Evolutionary conservation across 2,113 vertebrate genomes (phyloP).

Genomic region (Thoracochromis brauschi): DNA sequence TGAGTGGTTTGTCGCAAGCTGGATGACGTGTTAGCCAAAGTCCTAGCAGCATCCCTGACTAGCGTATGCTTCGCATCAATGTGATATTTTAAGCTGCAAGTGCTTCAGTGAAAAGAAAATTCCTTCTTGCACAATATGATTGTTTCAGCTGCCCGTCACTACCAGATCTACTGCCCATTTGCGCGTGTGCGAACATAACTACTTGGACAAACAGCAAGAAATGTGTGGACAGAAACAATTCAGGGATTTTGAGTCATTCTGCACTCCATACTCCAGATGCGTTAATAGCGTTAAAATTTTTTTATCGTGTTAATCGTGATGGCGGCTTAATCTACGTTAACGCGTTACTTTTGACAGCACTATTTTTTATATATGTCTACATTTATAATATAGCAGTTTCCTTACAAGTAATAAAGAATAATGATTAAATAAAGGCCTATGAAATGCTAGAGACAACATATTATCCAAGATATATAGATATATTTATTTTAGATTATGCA

Average conservation of each 20-base stretch:
- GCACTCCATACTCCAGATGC: neutral
- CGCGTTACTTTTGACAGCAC: neutral
- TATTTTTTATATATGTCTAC: neutral
- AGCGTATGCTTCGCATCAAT: neutral
- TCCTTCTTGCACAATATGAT: neutral
- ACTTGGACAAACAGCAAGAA: neutral
- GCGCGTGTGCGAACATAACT: neutral
- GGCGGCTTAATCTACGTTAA: neutral
- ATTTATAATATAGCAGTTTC: neutral
- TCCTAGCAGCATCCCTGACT: neutral
- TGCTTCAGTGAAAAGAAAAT: neutral
- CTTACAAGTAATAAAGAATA: neutral
- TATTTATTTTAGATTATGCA: neutral
- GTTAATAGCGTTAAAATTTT: accelerated
- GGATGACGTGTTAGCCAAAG: neutral
- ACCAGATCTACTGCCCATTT: neutral
- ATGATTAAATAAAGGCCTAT: neutral
- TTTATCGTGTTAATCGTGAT: neutral
- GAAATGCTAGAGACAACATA: neutral
- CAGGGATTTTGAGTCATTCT: neutral
- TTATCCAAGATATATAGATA: neutral
- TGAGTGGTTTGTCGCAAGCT: neutral
- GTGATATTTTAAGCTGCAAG: neutral
- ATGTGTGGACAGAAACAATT: neutral
- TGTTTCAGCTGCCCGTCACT: neutral